Evolutionary conservation across 2,113 vertebrate genomes (phyloP).

Genomic region (Peromyscus californicus): DNA sequence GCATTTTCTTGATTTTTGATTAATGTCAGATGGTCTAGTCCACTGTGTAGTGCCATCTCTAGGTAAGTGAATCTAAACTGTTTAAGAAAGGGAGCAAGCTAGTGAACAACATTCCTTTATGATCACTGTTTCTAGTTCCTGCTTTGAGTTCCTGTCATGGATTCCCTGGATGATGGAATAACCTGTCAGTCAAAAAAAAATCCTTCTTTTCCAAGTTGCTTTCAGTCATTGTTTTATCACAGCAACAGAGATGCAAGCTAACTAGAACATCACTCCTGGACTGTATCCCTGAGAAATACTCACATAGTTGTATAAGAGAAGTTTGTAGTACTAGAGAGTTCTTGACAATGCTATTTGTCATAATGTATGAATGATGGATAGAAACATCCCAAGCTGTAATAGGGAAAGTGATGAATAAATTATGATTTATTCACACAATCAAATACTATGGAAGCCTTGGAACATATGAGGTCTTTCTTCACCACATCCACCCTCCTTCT

Average conservation of each 20-base stretch:
- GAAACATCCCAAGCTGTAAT: not conserved
- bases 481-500: not conserved
- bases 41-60: not conserved
- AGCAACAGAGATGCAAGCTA: not conserved
- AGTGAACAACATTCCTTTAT: not conserved
- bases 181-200: not conserved
- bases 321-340: not conserved
- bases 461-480: not conserved
- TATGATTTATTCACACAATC: slow-evolving; percentile 5
- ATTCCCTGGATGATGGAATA: not conserved
- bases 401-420: slow-evolving; percentile 8
- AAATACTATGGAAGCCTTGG: slow-evolving; percentile 27
- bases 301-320: not conserved
- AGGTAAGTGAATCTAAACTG: not conserved
- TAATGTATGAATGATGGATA: not conserved
- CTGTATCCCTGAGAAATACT: not conserved
- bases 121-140: not conserved
- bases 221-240: not conserved
- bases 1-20: not conserved
- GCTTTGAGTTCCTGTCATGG: not conserved
- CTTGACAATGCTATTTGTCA: not conserved
- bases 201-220: not conserved
- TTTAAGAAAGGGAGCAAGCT: not conserved
- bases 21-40: not conserved
- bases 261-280: not conserved